Evolutionary conservation across 2,113 vertebrate genomes (phyloP).

Genomic region (Albula glossodonta): DNA sequence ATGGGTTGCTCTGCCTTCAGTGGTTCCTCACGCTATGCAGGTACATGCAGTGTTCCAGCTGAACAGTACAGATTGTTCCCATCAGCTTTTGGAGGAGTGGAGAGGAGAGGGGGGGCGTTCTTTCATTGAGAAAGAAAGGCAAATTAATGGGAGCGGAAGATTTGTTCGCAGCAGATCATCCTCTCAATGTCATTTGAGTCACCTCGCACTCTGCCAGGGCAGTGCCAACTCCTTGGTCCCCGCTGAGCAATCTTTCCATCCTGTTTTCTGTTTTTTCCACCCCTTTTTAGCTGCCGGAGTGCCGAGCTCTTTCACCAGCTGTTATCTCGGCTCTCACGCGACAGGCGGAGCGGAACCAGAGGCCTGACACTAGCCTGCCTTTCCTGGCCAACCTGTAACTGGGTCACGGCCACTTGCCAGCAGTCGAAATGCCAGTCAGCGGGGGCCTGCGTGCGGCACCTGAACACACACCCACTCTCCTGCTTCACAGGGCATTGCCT

Average conservation of each 20-base stretch:
- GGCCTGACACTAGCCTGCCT: conserved; percentile 5
- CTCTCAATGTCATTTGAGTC: background rate
- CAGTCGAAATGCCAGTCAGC: background rate
- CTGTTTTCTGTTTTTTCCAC: background rate
- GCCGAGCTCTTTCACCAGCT: conserved; percentile 29
- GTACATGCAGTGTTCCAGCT: background rate
- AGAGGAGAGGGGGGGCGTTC: background rate
- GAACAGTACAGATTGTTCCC: background rate
- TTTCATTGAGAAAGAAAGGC: background rate
- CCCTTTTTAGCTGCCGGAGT: conserved; percentile 18
- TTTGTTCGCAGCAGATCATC: background rate
- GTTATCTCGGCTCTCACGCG: conserved; percentile 27
- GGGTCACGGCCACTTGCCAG: conserved; percentile 30
- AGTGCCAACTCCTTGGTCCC: background rate
- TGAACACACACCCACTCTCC: background rate
- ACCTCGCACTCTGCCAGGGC: background rate
- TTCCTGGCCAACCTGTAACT: conserved; percentile 31
- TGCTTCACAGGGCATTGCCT: background rate
- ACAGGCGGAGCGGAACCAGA: conserved; percentile 19
- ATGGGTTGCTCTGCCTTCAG: background rate
- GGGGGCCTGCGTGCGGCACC: background rate
- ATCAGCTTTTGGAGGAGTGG: background rate
- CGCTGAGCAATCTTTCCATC: background rate
- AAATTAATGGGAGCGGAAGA: background rate
- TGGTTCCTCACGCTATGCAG: background rate